Evolutionary conservation across 2,797 vertebrate species (phyloP), one percentile per base, ranked within the genome.

Genomic region (Argentina silus): DNA sequence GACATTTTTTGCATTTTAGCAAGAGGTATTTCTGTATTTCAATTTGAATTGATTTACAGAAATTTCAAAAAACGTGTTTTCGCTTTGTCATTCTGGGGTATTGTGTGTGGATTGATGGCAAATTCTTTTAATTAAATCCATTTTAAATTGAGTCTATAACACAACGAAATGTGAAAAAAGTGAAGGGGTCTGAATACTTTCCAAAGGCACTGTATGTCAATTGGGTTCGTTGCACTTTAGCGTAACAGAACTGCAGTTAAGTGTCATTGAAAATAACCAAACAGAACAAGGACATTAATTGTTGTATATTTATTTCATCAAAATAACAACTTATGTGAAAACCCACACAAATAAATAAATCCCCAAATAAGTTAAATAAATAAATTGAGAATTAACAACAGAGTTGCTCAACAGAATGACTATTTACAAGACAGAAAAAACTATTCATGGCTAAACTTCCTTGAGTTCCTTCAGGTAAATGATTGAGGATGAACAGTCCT

Each of bases 361-460:
- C 15, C 78, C 47, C 61, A 55, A 91, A 91, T 91, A 91, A 91
- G 68, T 91, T 92, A 92, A 90, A 93, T 93, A 92, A 93, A 88
- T 90, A 81, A 74, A 62, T 71, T 11, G 1, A 36, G 21, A 60
- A 12, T n/a, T 55, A n/a, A 68, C 51, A 15, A 14, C 23, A 64
- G 3, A 59, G 15, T 53, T 45, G 47, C 14, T 67, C 50, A 73
- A 79, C 71, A 76, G 74, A 75, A 77, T 74, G 64, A 61, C 76
- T 86, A 77, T 85, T 56, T 78, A 81, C 69, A 85, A 67, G 21
- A 50, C 43, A 69, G 27, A 56, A 69, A 83, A 60, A 12, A 66
- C 51, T 70, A 78, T 77, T 81, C 50, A 67, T 74, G 23, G 71
- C 77, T 61, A 85, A 89, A 90, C 45, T 7, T 76, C 69, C 36